A percentile compares a stretch with the other conserved stretches of the same genome.
Conservation (phyloP, 2,888 invertebrate species). For the Eupelmus urozonus region DNA sequence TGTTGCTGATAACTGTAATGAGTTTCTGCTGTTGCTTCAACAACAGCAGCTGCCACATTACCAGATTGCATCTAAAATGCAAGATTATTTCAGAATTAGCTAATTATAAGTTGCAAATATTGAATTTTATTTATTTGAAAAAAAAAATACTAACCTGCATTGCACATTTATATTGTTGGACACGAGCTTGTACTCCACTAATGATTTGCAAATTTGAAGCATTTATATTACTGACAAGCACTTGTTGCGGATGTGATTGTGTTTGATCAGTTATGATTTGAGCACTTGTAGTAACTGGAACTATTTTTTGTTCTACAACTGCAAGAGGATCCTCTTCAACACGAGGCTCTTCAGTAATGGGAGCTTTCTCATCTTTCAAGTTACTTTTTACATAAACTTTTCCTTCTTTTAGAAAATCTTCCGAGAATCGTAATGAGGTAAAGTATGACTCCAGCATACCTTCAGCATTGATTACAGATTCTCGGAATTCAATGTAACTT, state of each 20-base stretch:
- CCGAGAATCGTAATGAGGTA: conserved; percentile 80
- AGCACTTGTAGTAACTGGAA: conserved; percentile 53
- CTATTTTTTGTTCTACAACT: conserved; percentile 66
- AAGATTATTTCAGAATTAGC: conserved; percentile 24
- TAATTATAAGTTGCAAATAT: conserved; percentile 5
- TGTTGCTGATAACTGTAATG: conserved; percentile 76
- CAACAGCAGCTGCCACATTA: conserved; percentile 75
- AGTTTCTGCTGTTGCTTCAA: conserved; percentile 76
- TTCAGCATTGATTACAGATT: conserved; percentile 83
- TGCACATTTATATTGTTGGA: conserved; percentile 77
- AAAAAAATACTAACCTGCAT: conserved; percentile 73
- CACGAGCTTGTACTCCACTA: conserved; percentile 75
- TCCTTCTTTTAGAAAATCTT: conserved; percentile 82
- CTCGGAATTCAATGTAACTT: conserved; percentile 81
- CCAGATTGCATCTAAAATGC: conserved; percentile 73
- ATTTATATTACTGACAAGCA: conserved; percentile 74
- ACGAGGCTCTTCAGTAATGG: conserved; percentile 64
- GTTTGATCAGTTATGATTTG: conserved; percentile 65
- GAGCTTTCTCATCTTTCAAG: conserved; percentile 67
- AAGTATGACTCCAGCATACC: conserved; percentile 84
- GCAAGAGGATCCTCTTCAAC: conserved; percentile 69
- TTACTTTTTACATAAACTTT: conserved; percentile 78
- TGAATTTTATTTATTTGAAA: not conserved
- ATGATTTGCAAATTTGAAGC: conserved; percentile 77
- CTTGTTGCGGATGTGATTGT: conserved; percentile 70